Conservation (phyloP, 2,888 invertebrate species). For the Drosophila neoperkinsi region DNA sequence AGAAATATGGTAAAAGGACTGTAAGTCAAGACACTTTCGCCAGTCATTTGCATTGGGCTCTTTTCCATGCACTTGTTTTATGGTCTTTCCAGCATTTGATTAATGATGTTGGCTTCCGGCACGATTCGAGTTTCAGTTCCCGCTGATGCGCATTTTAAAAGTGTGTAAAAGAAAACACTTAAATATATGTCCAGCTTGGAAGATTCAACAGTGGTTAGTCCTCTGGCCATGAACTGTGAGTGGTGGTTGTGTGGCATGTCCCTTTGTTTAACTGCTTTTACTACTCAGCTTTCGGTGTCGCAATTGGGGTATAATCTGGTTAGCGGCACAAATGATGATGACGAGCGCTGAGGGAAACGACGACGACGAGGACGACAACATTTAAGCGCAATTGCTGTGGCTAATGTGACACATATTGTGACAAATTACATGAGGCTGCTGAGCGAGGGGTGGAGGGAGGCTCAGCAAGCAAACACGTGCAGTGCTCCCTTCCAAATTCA, state of each 20-base stretch:
- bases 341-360: slow-evolving; percentile 37
- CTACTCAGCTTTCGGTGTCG: slow-evolving; percentile 58
- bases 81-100: slow-evolving; percentile 60
- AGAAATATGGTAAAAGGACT: slow-evolving; percentile 15
- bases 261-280: slow-evolving; percentile 63
- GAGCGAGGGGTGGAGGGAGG: slow-evolving; percentile 14
- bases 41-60: slow-evolving; percentile 50
- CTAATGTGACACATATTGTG: slow-evolving; percentile 86
- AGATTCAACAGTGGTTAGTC: slow-evolving; percentile 50
- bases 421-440: slow-evolving; percentile 83
- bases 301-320: slow-evolving; percentile 78
- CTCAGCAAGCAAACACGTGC: slow-evolving; percentile 62
- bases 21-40: slow-evolving; percentile 40
- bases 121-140: slow-evolving; percentile 32
- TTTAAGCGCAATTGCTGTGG: slow-evolving; percentile 83
- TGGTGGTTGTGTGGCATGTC: slow-evolving; percentile 30
- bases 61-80: slow-evolving; percentile 57
- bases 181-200: slow-evolving; percentile 19
- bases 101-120: slow-evolving; percentile 61
- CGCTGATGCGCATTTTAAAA: slow-evolving; percentile 58
- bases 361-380: slow-evolving; percentile 49
- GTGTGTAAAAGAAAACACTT: slow-evolving; percentile 56
- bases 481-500: slow-evolving; percentile 40
- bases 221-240: slow-evolving; percentile 9
- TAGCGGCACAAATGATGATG: slow-evolving; percentile 69